Evolutionary conservation across 2,888 invertebrate species (phyloP).

Genomic region (Lasius fuliginosus): DNA sequence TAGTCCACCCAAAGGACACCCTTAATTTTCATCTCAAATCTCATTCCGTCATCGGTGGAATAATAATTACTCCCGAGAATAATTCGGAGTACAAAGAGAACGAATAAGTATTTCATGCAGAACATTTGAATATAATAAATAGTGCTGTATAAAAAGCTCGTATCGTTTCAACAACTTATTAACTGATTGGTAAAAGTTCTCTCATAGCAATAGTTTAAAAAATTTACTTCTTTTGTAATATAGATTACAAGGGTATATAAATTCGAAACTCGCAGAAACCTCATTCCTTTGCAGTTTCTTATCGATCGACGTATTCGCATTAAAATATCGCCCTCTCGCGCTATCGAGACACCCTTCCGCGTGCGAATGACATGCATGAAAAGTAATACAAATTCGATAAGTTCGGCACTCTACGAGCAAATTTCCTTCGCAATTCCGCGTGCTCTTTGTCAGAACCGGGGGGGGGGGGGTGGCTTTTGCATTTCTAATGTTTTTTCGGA

Average conservation of each 20-base stretch:
- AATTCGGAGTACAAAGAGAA: not conserved
- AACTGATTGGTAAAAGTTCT: not conserved
- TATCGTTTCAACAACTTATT: not conserved
- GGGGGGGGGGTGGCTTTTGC: constrained; percentile 29
- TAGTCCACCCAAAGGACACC: constrained; percentile 44
- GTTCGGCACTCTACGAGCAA: constrained; percentile 36
- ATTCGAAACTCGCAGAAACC: not conserved
- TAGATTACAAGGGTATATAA: not conserved
- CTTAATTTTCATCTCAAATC: constrained; percentile 48
- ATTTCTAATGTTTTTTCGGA: constrained; percentile 63
- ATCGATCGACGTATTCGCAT: constrained; percentile 30
- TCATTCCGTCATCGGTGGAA: constrained; percentile 25
- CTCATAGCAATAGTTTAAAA: not conserved
- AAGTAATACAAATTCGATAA: constrained; percentile 49
- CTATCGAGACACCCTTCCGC: constrained; percentile 27
- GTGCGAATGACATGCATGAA: constrained; percentile 24
- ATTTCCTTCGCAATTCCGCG: constrained; percentile 44
- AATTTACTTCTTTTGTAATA: not conserved
- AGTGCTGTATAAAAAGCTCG: not conserved
- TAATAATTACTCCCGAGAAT: constrained; percentile 23
- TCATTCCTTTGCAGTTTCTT: not conserved
- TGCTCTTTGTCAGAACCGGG: constrained; percentile 16
- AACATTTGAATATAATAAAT: not conserved
- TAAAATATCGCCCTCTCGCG: constrained; percentile 24
- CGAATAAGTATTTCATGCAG: not conserved